Percentiles rank a stretch among this genome's conserved stretches.
phyloP scores from a whole-genome alignment of 2,113 vertebrate species.

The Enhydra lutris region DNA sequence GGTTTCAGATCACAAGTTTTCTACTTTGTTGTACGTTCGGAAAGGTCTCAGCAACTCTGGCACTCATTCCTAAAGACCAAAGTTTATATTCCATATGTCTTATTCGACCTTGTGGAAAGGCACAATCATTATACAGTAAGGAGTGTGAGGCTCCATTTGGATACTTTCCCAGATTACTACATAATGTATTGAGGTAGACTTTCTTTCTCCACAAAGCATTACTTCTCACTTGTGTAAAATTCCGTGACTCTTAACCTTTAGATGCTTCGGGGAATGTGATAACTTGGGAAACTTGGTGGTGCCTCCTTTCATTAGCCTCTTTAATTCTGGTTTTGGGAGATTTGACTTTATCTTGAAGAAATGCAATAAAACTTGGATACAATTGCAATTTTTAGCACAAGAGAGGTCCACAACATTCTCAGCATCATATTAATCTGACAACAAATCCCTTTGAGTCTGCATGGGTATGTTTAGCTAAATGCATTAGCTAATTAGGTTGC shows the following conservation, averaged over 20 bases:
- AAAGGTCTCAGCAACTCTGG: neutral
- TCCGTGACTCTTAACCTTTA: neutral
- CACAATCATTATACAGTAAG: neutral
- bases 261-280: neutral
- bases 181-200: neutral
- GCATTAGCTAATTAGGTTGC: neutral
- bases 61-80: neutral
- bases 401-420: neutral
- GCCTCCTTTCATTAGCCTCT: neutral
- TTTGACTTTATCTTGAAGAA: neutral
- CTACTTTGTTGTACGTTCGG: neutral
- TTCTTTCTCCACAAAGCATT: neutral
- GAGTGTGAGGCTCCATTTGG: neutral
- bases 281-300: neutral
- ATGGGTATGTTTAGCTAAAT: neutral
- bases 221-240: neutral
- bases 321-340: neutral
- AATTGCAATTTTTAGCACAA: neutral
- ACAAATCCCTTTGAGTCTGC: neutral
- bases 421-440: neutral
- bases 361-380: neutral
- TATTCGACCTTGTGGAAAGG: neutral
- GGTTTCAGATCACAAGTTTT: neutral
- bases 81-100: neutral
- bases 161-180: neutral